Base-by-base conservation (phyloP, 2,888 invertebrate genomes). In the Plusia festucae region DNA sequence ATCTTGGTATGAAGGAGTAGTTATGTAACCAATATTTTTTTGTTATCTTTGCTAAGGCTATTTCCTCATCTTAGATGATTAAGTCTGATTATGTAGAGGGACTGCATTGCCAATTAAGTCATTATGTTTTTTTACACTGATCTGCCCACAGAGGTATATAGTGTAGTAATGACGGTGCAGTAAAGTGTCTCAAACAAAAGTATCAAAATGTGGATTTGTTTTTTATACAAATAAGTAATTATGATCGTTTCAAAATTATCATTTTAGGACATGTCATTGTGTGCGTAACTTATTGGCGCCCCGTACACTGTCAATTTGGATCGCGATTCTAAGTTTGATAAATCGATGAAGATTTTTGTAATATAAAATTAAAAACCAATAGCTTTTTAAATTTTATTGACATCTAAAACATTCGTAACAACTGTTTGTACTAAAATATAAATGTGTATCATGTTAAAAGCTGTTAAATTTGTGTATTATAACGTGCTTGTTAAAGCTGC, bases 401-500 rank as follows among this genome's bases (percentile, higher is more conserved):
- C 93, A 94, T 93, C 94, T 94, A 94, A 92, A 93, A 93, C 89
- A 89, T 93, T 92, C 88, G 86, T 93, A 93, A 93, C 94, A 94
- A 92, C 90, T 91, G 91, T 93, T 94, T 94, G 93, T 94, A 94
- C 93, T 94, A 94, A 94, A 93, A 94, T 94, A 93, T 93, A 93
- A 93, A 93, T 89, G 93, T 94, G 93, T 93, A 87, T 90, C 88
- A 90, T 89, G 90, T 90, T 92, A 93, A 70, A 81, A 92, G 93
- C 93, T 88, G 91, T 93, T 93, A 93, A 90, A 88, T 87, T 85
- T 75, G 88, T 91, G 89, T 91, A 87, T 85, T 85, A 81, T 75
- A 73, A 73, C 75, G 90, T 90, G 88, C 89, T 90, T 88, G 87
- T 92, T 92, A 92, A 86, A 85, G 84, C 90, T 88, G 89, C 89